A percentile compares a stretch with the other conserved stretches of the same genome.
Evolutionary conservation across 2,888 invertebrate species (phyloP).

Genomic region (Petrolisthes cinctipes): DNA sequence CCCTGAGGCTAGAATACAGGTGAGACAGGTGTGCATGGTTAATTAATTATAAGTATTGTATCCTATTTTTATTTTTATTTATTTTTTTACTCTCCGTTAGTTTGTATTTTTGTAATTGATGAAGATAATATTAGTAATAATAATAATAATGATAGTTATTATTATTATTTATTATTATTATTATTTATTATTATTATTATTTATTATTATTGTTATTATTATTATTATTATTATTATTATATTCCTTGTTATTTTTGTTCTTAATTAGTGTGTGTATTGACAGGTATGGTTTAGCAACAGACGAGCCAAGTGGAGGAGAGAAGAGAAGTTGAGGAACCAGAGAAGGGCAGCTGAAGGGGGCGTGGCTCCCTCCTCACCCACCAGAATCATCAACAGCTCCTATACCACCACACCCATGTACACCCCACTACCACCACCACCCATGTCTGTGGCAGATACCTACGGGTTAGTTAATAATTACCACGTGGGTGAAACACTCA

Average conservation of each 20-base stretch:
- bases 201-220: no score
- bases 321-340: constrained; percentile 97
- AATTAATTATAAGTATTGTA: not conserved
- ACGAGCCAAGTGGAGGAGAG: constrained; percentile 98
- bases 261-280: no score
- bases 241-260: no score
- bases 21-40: constrained; percentile 73
- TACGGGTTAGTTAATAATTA: constrained; percentile 42
- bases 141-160: no score
- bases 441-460: constrained; percentile 52
- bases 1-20: constrained; percentile 95
- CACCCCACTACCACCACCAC: constrained; percentile 63
- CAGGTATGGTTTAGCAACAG: constrained; percentile 99
- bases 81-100: not conserved
- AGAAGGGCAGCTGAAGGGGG: constrained; percentile 72
- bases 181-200: no score
- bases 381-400: constrained; percentile 45
- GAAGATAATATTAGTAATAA: no score
- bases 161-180: no score
- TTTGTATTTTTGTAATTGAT: not conserved
- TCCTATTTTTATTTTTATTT: not conserved
- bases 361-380: constrained; percentile 62
- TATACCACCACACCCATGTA: constrained; percentile 64
- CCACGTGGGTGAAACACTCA: not conserved
- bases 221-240: no score